Evolutionary conservation across 2,797 vertebrate genomes (phyloP), one percentile per base, ranked within the genome.

Genomic region (Gymnopithys bicolor): DNA sequence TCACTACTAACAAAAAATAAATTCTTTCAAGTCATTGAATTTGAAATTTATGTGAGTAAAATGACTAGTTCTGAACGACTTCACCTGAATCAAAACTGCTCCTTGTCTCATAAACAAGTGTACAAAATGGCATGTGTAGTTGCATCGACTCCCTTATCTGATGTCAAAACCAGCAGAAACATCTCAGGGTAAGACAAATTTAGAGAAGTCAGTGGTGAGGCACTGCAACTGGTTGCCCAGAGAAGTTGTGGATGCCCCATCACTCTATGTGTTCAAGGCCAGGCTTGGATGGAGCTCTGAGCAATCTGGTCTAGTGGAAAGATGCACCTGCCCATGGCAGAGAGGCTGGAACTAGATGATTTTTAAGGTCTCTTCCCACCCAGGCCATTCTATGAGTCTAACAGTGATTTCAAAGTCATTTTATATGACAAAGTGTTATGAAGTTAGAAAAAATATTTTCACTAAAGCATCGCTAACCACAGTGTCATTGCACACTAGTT

Each of bases 101-200:
- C 17, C 32, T 58, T 63, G 7, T 30, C 43, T 88, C 45, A 37
- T 18, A 35, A 49, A 24, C 37, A 3, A 73, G 10, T 8, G n/a
- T 19, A 84, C 5, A 41, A 64, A 76, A n/a, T 0, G 9, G 18
- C 28, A 62, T 0, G 0, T 5, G 1, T 24, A 30, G 10, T 4
- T 6, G 4, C 22, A 70, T 14, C 15, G 7, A 5, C 15, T 30
- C 56, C 51, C 60, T 45, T 28, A 49, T 5, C 35, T 0, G 1
- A 8, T 19, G 9, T 21, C 39, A 79, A 73, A 86, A 11, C n/a
- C 13, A 53, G 27, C 30, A 82, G 41, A 90, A 84, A 66, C 0
- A 2, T 13, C 41, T 10, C 6, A 8, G 21, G 5, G 23, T 16
- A 67, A 46, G 30, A 25, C 5, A 86, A 62, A 43, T 32, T 48